These are phyloP conservation scores for Gari tellinella DNA, from an alignment of 2,888 invertebrate species.

Conservation along the genomic window DNA sequence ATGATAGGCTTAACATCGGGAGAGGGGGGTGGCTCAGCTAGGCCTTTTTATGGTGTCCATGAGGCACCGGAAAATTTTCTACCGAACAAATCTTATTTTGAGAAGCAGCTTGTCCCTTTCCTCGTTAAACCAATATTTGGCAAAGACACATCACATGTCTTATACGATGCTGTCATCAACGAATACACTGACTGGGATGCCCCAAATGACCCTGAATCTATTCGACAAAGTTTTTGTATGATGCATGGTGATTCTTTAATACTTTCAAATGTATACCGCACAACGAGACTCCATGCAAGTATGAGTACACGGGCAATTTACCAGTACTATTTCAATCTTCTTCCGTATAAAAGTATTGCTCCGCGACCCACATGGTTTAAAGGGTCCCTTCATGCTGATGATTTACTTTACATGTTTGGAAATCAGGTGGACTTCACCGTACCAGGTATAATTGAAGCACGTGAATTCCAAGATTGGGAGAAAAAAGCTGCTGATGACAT, in stretches of 20 bases:
- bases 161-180: conserved; percentile 31
- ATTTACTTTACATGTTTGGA: conserved; percentile 96
- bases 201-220: conserved; percentile 20
- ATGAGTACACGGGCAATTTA: conserved; percentile 28
- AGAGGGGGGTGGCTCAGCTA: conserved; percentile 49
- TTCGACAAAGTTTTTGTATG: conserved; percentile 34
- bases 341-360: conserved; percentile 87
- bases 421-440: background rate
- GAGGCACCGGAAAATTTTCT: background rate
- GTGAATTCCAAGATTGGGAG: conserved; percentile 91
- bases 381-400: conserved; percentile 97
- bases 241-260: conserved; percentile 59
- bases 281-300: conserved; percentile 35
- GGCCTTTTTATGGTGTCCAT: background rate
- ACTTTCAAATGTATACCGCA: conserved; percentile 34
- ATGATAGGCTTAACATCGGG: conserved; percentile 52
- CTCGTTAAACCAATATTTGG: background rate
- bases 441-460: no score
- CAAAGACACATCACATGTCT: conserved; percentile 8
- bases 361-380: conserved; percentile 95
- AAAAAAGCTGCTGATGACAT: conserved; percentile 92
- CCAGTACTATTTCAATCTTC: conserved; percentile 85
- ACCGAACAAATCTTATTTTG: background rate
- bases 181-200: conserved; percentile 58
- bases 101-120: background rate